These are phyloP conservation scores for Pseudococcus longispinus DNA, from an alignment of 2,888 invertebrate genomes.

Conservation along the genomic window DNA sequence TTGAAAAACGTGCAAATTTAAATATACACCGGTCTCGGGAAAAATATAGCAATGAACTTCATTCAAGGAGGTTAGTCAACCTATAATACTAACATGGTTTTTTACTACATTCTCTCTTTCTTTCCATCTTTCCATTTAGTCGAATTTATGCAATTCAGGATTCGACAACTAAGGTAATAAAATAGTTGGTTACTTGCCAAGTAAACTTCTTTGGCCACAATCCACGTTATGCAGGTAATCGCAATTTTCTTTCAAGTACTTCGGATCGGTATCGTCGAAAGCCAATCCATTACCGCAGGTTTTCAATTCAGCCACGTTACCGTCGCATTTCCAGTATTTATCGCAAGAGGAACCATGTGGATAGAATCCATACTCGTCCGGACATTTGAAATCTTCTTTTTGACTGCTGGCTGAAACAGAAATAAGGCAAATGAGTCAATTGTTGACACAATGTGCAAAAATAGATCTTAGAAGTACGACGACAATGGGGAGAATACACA, in stretches of 20 bases:
- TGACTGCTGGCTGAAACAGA: constrained; percentile 72
- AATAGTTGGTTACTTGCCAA: constrained; percentile 70
- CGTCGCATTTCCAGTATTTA: constrained; percentile 96
- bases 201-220: constrained; percentile 84
- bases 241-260: constrained; percentile 92
- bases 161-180: not conserved
- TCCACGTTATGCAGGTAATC: constrained; percentile 95
- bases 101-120: not conserved
- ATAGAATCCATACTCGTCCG: constrained; percentile 93
- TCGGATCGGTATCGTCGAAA: constrained; percentile 86
- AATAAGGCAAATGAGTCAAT: not conserved
- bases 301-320: constrained; percentile 84
- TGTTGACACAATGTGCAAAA: no score
- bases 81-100: not conserved
- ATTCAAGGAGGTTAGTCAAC: constrained; percentile 34
- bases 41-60: constrained; percentile 14
- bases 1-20: constrained; percentile 8
- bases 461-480: no score
- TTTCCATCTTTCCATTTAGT: no score
- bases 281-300: constrained; percentile 94
- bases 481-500: no score
- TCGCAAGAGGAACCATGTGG: constrained; percentile 89
- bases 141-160: no score
- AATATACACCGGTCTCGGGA: no score
- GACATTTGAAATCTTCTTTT: constrained; percentile 85